Evolutionary conservation across 2,113 vertebrate species (phyloP).

Genomic region (Sapajus apella): DNA sequence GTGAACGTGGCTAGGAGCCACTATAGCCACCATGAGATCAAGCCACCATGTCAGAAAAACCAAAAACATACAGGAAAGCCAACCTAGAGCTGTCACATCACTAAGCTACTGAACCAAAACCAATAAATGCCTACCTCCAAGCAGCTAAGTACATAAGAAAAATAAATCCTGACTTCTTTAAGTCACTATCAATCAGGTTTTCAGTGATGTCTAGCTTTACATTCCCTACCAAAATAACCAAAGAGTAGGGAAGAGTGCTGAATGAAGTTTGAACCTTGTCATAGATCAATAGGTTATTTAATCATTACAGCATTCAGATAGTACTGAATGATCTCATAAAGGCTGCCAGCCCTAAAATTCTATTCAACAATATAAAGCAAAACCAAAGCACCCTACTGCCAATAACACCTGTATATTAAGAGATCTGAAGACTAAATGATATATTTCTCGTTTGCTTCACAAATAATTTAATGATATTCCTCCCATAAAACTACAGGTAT

Average conservation of each 20-base stretch:
- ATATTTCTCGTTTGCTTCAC: not conserved
- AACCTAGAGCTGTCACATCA: not conserved
- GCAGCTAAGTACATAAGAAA: not conserved
- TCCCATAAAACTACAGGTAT: not conserved
- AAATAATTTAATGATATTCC: not conserved
- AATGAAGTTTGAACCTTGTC: not conserved
- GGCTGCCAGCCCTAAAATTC: not conserved
- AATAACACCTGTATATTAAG: not conserved
- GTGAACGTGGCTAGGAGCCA: rapidly evolving
- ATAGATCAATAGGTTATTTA: not conserved
- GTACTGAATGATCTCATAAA: not conserved
- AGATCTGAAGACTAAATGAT: not conserved
- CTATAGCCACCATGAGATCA: not conserved
- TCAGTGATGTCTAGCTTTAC: not conserved
- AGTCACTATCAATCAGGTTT: not conserved
- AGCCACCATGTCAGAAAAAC: not conserved
- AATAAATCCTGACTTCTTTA: not conserved
- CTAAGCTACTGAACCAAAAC: not conserved
- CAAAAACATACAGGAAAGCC: not conserved
- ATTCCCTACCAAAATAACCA: not conserved
- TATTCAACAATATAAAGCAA: slow-evolving; percentile 11
- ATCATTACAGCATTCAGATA: not conserved
- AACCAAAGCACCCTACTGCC: not conserved
- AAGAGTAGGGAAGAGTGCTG: not conserved
- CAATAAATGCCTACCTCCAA: not conserved